Conservation (phyloP, 2,113 vertebrate species). For the Fulmarus glacialis region DNA sequence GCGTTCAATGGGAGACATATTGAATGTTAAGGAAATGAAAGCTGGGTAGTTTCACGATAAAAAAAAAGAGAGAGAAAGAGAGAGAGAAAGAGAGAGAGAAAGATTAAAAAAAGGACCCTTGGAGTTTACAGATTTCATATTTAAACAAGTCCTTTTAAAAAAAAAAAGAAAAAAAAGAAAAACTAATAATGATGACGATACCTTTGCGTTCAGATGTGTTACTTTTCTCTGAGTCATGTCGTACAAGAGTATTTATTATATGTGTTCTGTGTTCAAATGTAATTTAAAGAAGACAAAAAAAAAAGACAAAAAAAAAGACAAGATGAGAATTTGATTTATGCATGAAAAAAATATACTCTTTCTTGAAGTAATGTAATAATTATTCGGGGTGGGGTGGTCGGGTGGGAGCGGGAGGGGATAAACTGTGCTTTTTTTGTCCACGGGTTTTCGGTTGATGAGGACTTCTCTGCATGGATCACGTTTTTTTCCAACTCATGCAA, state of each 20-base stretch:
- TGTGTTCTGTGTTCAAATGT: slow-evolving; percentile 94
- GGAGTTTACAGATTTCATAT: slow-evolving; percentile 80
- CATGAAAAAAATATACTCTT: slow-evolving; percentile 78
- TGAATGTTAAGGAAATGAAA: slow-evolving; percentile 86
- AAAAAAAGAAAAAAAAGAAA: slow-evolving; percentile 12
- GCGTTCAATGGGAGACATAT: slow-evolving; percentile 89
- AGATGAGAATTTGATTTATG: slow-evolving; percentile 78
- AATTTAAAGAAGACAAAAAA: slow-evolving; percentile 88
- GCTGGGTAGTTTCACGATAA: slow-evolving; percentile 54
- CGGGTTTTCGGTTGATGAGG: slow-evolving; percentile 45
- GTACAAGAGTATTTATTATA: slow-evolving; percentile 86
- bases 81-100: slow-evolving; percentile 27
- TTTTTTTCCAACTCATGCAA: background rate
- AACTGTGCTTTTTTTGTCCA: slow-evolving; percentile 58
- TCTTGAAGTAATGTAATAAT: slow-evolving; percentile 74
- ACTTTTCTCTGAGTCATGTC: slow-evolving; percentile 76
- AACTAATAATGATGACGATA: slow-evolving; percentile 14
- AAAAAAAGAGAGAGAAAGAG: background rate
- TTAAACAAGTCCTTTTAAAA: slow-evolving; percentile 74
- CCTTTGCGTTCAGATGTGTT: slow-evolving; percentile 74
- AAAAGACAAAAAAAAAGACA: slow-evolving; percentile 44
- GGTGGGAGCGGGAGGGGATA: slow-evolving; percentile 43
- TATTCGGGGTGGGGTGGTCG: slow-evolving; percentile 64
- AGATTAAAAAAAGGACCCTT: slow-evolving; percentile 58
- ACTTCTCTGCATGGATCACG: slow-evolving; percentile 66